Conservation (phyloP, 1,140 invertebrate species). For the Catajapyx aquilonaris region DNA sequence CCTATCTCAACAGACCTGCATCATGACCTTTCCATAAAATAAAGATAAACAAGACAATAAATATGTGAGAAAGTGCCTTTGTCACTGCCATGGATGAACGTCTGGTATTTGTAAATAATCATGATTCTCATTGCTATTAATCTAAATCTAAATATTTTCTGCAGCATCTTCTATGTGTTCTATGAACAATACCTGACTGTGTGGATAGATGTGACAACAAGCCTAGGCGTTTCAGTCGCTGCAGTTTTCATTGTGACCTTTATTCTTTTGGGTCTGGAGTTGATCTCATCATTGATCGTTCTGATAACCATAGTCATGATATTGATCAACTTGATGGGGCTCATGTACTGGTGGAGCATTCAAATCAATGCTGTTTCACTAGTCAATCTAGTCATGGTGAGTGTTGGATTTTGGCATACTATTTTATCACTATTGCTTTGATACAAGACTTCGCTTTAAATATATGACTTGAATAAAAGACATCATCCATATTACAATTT, state of each 20-base stretch:
- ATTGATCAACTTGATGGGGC: conserved; percentile 65
- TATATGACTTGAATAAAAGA: too few species aligned
- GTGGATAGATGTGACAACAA: conserved; percentile 72
- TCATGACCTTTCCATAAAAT: too few species aligned
- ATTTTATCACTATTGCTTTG: too few species aligned
- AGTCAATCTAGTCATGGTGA: conserved; percentile 70
- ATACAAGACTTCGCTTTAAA: conserved; percentile 1
- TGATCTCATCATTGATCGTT: conserved; percentile 71
- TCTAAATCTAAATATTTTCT: conserved; percentile 14
- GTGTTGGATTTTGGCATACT: conserved; percentile 8
- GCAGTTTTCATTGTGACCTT: conserved; percentile 91
- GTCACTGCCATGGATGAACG: too few species aligned
- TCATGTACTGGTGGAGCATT: conserved; percentile 98
- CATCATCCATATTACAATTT: too few species aligned
- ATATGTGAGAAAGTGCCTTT: too few species aligned
- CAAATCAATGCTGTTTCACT: conserved; percentile 90
- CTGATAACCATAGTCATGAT: conserved; percentile 87
- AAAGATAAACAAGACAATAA: too few species aligned
- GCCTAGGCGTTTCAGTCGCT: conserved; percentile 63
- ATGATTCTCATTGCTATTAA: too few species aligned
- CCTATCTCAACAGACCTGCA: too few species aligned
- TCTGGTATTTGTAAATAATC: too few species aligned
- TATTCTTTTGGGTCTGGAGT: conserved; percentile 79
- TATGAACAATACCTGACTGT: conserved; percentile 98
- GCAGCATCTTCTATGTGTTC: conserved; percentile 90